Evolutionary conservation across 1,140 invertebrate species (phyloP), one percentile per base, ranked within the genome.

Genomic region (Bombus breviceps): DNA sequence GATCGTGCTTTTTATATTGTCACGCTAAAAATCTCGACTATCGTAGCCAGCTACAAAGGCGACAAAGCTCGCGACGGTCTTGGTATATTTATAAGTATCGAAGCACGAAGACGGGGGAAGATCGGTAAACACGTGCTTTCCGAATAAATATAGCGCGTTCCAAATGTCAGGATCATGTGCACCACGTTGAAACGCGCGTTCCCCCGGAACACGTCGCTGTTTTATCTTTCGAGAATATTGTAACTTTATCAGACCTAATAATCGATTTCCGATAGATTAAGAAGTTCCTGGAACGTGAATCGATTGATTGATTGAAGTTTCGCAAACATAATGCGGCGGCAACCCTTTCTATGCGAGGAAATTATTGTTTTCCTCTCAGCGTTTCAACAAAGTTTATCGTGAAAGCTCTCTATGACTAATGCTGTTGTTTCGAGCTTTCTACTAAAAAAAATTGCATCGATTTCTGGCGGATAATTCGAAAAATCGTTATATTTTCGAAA

Each of bases 41-140:
- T 39, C 9, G 28, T 10, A 28, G 28, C 15, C 25, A 9, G 28
- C 32, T 37, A 64, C 15, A 78, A 78, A 78, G 43, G 25, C 9
- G 32, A 53, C 47, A 64, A 39, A 73, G 28, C 5, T 32, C 57
- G 32, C 28, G 15, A 13, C 28, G 15, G 15, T 73, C 28, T 47
- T 74, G n/a, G n/a, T 74, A 39, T 66, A 79, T 79, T 79, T 79
- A 79, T 79, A 66, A 39, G 25, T 64, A 25, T 74, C n/a, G 76
- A 43, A 43, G 62, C 12, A 10, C 32, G 53, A 18, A 15, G 74
- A 32, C 34, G 41, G 73, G 64, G 32, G 10, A 28, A 25, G 25
- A 25, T 59, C 53, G 22, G 18, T 10, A n/a, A 39, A 37, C 75
- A 62, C 25, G 53, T 77, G 75, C 34, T 62, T 66, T 10, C 12